Evolutionary conservation across 2,113 vertebrate species (phyloP), one percentile per base, ranked within the genome.

Genomic region (Semnornis frantzii): DNA sequence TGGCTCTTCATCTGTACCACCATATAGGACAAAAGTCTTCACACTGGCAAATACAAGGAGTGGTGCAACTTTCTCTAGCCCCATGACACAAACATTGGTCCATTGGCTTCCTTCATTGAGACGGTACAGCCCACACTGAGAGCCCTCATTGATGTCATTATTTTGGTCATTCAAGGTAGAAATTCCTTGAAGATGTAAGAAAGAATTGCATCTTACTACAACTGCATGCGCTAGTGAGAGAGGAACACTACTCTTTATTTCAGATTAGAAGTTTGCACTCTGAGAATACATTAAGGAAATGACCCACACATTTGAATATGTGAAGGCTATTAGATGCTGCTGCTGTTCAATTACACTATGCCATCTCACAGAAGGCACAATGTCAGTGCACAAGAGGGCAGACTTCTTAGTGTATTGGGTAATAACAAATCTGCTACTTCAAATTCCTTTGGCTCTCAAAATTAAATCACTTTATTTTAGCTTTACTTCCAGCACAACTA

Each of bases 281-380:
- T 50, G 55, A 64, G 59, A 58, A 84, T 24, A 50, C 58, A 31
- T 50, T 59, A 60, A 20, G 20, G 24, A 27, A 65, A 62, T 65
- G 23, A 69, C 23, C 13, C 6, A 55, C 0, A 0, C 10, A 7
- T 59, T 46, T 76, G 59, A 58, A 8, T 27, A 24, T 72, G 18
- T 65, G 44, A 72, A 87, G 75, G n/a, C 8, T 78, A 62, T 71
- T 78, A 63, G 83, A 64, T 72, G 34, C n/a, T 63, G 28, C 24
- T 79, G 28, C 30, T 10, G 6, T 82, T 82, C 69, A 62, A 75
- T 69, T 84, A 28, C 10, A 14, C 24, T 34, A 57, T 60, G 23
- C 23, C 58, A 15, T 89, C 74, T 50, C 68, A 80, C 14, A 52
- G 39, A 55, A 13, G 39, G 17, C 23, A 34, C 28, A 63, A 12